Evolutionary conservation across 2,888 invertebrate species (phyloP).

Genomic region (Agonopterix arenella): DNA sequence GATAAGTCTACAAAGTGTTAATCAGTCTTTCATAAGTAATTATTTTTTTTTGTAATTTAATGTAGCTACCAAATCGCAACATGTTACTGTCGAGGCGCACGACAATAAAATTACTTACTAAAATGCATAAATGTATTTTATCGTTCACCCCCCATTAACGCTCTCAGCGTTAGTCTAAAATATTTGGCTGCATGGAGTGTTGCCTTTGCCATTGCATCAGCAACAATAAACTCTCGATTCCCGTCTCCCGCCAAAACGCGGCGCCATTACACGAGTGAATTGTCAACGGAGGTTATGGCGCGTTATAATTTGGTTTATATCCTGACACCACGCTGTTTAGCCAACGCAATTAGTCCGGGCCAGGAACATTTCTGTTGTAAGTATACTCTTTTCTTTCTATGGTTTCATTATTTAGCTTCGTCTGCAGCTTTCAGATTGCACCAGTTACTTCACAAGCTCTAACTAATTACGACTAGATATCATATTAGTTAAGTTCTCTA

Average conservation of each 20-base stretch:
- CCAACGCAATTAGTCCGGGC: slow-evolving; percentile 45
- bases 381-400: too few species aligned
- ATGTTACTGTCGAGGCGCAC: slow-evolving; percentile 13
- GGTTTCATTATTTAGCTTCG: too few species aligned
- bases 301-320: slow-evolving; percentile 75
- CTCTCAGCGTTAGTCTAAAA: slow-evolving; percentile 43
- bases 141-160: slow-evolving; percentile 62
- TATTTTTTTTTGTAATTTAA: too few species aligned
- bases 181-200: slow-evolving; percentile 38
- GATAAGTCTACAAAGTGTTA: too few species aligned
- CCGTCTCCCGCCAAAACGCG: slow-evolving; percentile 54
- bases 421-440: too few species aligned
- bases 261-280: slow-evolving; percentile 71
- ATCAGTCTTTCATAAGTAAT: too few species aligned
- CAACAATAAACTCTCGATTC: slow-evolving; percentile 13
- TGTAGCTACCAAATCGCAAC: background rate
- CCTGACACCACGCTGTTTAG: slow-evolving; percentile 58
- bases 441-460: too few species aligned
- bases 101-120: slow-evolving; percentile 35
- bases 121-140: slow-evolving; percentile 59
- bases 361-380: slow-evolving; percentile 8
- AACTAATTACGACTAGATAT: too few species aligned
- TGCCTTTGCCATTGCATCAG: slow-evolving; percentile 30
- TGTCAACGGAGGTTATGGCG: slow-evolving; percentile 67
- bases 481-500: too few species aligned